Base-by-base conservation (phyloP, 2,797 vertebrate species). In the Pipistrellus pygmaeus region DNA sequence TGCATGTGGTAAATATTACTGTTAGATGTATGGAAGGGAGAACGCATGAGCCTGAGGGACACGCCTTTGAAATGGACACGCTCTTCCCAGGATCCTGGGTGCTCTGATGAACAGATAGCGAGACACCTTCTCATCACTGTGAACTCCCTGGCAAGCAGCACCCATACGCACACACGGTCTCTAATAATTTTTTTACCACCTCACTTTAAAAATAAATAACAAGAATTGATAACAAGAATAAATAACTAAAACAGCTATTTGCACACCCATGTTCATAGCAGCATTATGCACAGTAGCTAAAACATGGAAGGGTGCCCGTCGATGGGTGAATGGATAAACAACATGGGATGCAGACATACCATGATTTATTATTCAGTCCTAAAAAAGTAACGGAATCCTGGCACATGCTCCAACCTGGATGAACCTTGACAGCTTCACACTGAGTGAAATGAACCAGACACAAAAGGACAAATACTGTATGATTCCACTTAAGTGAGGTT, bases 151-250 rank as follows among this genome's bases (percentile, higher is more conserved):
- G 21, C 41, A 46, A 72, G 55, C 8, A 25, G n/a, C 55, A 27
- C n/a, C 9, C 17, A 20, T 2, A 25, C 5, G 23, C 8, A 73
- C 18, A 10, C n/a, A 6, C 0, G 4, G 64, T 15, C 21, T 76
- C 64, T 41, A 23, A 35, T 71, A 66, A 8, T 44, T 13, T 15
- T 8, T 82, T 72, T 64, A 77, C 75, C 73, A 27, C 68, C 41
- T 91, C n/a, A 10, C 17, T 93, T 93, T 27, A n/a, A 72, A 84
- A 81, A 81, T n/a, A 82, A 55, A 75, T 20, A 14, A 51, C 92
- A 62, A 64, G 13, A 62, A 76, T 8, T 32, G 30, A n/a, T n/a
- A n/a, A n/a, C n/a, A n/a, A n/a, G n/a, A n/a, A n/a, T n/a, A n/a
- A n/a, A n/a, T n/a, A 35, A 72, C 23, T 93, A 51, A 21, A 23